Percentiles rank a stretch among this genome's conserved stretches.
Evolutionary conservation across 2,797 vertebrate genomes (phyloP).

Genomic region (Dermochelys coriacea): DNA sequence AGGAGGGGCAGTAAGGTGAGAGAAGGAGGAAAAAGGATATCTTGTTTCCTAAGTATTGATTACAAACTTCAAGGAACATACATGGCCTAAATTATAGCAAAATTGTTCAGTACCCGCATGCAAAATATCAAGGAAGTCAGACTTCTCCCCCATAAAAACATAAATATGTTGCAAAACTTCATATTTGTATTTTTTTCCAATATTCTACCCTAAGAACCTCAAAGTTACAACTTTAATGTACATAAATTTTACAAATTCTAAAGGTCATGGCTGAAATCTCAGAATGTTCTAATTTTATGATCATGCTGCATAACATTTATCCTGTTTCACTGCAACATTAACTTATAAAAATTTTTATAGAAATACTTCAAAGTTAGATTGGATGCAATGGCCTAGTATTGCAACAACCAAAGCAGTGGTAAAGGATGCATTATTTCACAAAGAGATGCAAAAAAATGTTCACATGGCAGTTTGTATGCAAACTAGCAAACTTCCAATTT

Average conservation of each 20-base stretch:
- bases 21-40: background rate
- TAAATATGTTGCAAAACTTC: background rate
- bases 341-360: background rate
- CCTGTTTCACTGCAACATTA: background rate
- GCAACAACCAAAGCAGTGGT: background rate
- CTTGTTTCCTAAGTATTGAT: accelerated
- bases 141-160: background rate
- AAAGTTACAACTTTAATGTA: background rate
- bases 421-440: background rate
- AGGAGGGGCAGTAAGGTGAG: background rate
- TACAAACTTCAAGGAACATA: background rate
- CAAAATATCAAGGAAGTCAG: background rate
- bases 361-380: background rate
- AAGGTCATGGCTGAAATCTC: background rate
- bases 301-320: background rate
- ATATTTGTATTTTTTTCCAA: background rate
- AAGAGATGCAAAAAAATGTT: background rate
- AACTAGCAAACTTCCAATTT: background rate
- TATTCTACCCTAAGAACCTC: background rate
- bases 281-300: background rate
- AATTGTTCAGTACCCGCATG: background rate
- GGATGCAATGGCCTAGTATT: background rate
- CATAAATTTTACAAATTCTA: background rate
- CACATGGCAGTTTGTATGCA: background rate
- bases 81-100: background rate